Evolutionary conservation across 2,797 vertebrate species (phyloP).

Genomic region (Chrosomus eos): DNA sequence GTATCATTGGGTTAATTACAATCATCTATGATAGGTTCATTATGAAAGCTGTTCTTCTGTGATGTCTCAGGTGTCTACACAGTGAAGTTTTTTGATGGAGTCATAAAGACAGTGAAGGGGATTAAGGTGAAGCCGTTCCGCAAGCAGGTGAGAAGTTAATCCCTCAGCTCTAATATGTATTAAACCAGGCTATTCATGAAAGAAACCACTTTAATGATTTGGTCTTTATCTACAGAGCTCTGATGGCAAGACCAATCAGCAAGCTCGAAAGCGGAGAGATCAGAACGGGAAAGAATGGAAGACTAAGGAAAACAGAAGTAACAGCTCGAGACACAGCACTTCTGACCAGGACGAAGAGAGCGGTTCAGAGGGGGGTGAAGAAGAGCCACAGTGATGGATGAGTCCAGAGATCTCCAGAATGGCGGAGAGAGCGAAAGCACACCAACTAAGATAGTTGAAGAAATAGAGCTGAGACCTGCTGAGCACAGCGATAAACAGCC

Average conservation of each 20-base stretch:
- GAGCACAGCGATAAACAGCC: conserved; percentile 5
- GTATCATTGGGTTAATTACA: no score
- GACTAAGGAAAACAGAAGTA: conserved; percentile 57
- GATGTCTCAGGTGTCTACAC: conserved; percentile 87
- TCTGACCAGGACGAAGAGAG: conserved; percentile 74
- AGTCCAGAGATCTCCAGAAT: conserved; percentile 12
- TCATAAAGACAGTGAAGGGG: conserved; percentile 94
- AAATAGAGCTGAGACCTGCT: neutral
- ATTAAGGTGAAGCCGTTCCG: conserved; percentile 93
- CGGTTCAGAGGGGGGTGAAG: conserved; percentile 63
- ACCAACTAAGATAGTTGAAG: neutral
- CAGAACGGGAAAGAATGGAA: conserved; percentile 52
- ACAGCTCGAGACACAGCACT: conserved; percentile 67
- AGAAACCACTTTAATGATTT: neutral
- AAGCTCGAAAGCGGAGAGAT: conserved; percentile 46
- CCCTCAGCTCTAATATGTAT: neutral
- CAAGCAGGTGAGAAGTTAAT: conserved; percentile 82
- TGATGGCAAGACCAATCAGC: conserved; percentile 35
- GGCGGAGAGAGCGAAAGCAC: neutral
- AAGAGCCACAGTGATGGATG: conserved; percentile 17
- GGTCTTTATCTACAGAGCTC: conserved; percentile 28
- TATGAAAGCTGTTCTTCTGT: neutral
- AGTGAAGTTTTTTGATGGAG: conserved; percentile 96
- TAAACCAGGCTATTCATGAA: neutral
- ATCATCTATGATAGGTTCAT: no score